phyloP scores from a whole-genome alignment of 2,888 invertebrate species.

The Orthosia gothica region DNA sequence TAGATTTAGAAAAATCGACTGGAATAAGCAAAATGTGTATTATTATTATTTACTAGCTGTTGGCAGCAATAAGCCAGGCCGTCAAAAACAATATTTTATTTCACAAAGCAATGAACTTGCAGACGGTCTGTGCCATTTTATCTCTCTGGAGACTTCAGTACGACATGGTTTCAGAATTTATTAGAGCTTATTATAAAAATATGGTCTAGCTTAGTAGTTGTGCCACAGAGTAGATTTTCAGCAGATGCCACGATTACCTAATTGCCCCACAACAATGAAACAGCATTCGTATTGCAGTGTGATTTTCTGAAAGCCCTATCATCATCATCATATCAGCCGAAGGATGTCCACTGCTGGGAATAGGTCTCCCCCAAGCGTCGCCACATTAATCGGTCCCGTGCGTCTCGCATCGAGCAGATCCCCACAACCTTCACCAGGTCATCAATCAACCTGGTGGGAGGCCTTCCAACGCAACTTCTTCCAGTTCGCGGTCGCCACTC shows the following conservation, averaged over 20 bases:
- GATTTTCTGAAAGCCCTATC: not conserved
- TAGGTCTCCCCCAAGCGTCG: no score
- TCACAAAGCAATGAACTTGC: conserved; percentile 28
- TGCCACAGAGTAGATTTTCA: not conserved
- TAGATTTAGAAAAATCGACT: not conserved
- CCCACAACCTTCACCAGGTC: no score
- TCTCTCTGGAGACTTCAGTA: conserved; percentile 5
- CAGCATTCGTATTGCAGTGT: not conserved
- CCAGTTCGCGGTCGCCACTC: no score
- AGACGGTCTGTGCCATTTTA: conserved; percentile 25
- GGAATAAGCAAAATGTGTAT: not conserved
- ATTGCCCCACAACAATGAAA: no score
- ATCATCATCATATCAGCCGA: no score
- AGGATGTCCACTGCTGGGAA: no score
- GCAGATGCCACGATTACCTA: not conserved
- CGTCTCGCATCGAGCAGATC: no score
- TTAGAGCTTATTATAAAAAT: conserved; percentile 31
- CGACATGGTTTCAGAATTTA: conserved; percentile 38
- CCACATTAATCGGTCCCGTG: no score
- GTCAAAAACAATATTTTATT: conserved; percentile 31
- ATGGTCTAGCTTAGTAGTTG: not conserved
- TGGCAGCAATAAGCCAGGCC: conserved; percentile 8
- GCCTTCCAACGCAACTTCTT: no score
- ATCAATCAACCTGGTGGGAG: no score
- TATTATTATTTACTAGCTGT: conserved; percentile 20